Evolutionary conservation across 2,888 invertebrate genomes (phyloP).

Genomic region (Stenichneumon culpator): DNA sequence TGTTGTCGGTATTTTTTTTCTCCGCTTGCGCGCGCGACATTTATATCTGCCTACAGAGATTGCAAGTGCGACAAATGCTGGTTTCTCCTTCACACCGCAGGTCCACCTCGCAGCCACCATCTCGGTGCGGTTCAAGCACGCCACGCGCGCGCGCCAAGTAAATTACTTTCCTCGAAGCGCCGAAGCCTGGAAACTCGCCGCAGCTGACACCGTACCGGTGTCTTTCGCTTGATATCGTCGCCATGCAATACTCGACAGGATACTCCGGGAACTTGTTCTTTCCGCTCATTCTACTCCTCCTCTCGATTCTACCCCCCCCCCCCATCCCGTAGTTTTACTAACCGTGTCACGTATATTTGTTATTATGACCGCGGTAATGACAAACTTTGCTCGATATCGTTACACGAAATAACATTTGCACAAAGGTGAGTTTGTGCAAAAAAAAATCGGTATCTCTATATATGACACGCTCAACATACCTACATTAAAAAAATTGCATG

Average conservation of each 20-base stretch:
- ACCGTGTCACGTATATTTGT: slow-evolving; percentile 56
- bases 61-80: slow-evolving; percentile 47
- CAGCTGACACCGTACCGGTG: slow-evolving; percentile 58
- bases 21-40: not conserved
- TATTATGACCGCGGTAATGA: slow-evolving; percentile 30
- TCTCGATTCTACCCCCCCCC: slow-evolving; percentile 29
- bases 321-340: slow-evolving; percentile 20
- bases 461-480: no score
- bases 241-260: slow-evolving; percentile 59
- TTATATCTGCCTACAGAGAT: slow-evolving; percentile 49
- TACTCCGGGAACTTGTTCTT: slow-evolving; percentile 49
- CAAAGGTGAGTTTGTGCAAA: slow-evolving; percentile 4
- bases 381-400: slow-evolving; percentile 42
- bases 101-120: slow-evolving; percentile 50
- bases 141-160: slow-evolving; percentile 54
- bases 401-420: slow-evolving; percentile 22
- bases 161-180: slow-evolving; percentile 63
- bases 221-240: slow-evolving; percentile 44
- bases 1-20: slow-evolving; percentile 8
- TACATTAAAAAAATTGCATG: not conserved
- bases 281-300: not conserved
- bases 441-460: not conserved
- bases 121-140: slow-evolving; percentile 29
- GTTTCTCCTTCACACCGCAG: slow-evolving; percentile 53
- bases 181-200: slow-evolving; percentile 56